Base-by-base conservation (phyloP, 2,888 invertebrate genomes). In the Drosophila dives region DNA sequence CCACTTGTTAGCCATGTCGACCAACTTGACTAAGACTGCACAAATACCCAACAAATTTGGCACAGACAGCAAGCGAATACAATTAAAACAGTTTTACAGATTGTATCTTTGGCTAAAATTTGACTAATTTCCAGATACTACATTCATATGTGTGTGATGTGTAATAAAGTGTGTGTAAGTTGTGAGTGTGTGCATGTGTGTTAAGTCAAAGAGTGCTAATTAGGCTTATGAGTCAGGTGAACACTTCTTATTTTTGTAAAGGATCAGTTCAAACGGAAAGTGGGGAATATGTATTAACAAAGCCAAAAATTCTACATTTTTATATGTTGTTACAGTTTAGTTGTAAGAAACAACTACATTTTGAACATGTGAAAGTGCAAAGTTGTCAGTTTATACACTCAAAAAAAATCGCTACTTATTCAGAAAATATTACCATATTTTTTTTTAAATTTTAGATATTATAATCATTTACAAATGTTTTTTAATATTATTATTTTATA, bases 1-100 rank as follows among this genome's bases (percentile, higher is more conserved):
- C 5, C 8, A 40, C 34, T 50, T 68, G 67, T 50, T 68, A n/a
- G 34, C 34, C 67, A 42, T 50, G 32, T 55, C 33, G 54, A 17
- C 20, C 10, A 17, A 55, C 12, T 55, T 17, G 55, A 33, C 40
- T 10, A 55, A 67, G 3, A 50, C 15, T 45, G 45, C 15, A 23
- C 45, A 45, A 15, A 8, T 23, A 50, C 29, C 49, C 56, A 66
- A 49, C 54, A 20, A 33, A 66, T 48, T 53, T 48, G 23, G 29
- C 23, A 11, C 38, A 50, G 40, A 51, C 64, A 64, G 50, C 20
- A 23, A 10, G 34, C 17, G 34, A 40, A 66, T 40, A 17, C 26
- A 49, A 55, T 54, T 49, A 17, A 33, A 67, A 40, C 26, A 23
- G 20, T 17, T 11, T 32, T 26, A 17, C 26, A 29, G 48, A 29